These are phyloP conservation scores for Dipus sagitta DNA, from an alignment of 2,797 vertebrate genomes.

Conservation along the genomic window DNA sequence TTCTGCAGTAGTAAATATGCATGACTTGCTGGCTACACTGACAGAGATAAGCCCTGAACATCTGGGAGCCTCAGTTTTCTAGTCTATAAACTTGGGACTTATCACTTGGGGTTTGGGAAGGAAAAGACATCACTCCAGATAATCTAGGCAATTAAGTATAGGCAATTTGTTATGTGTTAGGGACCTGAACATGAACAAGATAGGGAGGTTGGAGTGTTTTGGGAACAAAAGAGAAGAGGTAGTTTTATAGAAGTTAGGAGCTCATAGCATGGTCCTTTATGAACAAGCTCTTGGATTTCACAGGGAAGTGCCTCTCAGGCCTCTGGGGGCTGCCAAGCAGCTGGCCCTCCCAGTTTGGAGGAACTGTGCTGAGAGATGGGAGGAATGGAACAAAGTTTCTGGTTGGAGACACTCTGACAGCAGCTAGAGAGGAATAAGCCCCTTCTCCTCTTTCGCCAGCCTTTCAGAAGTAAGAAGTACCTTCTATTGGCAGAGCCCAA, in stretches of 20 bases:
- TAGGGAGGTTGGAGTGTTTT: background rate
- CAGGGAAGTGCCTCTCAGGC: background rate
- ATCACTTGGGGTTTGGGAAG: background rate
- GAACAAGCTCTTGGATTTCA: background rate
- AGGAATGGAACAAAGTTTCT: too few species aligned
- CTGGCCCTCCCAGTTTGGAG: background rate
- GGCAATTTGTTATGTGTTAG: background rate
- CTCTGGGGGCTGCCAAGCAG: background rate
- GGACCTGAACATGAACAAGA: background rate
- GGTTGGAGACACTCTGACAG: background rate
- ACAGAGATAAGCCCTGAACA: background rate
- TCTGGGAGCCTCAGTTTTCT: background rate
- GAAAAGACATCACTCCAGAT: background rate
- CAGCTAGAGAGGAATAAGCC: background rate
- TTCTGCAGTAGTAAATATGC: background rate
- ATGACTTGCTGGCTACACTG: background rate
- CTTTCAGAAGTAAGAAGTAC: background rate
- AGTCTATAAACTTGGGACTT: background rate
- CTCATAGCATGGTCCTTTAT: background rate
- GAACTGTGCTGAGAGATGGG: background rate
- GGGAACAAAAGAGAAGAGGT: background rate
- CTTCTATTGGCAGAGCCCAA: background rate
- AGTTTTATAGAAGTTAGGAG: background rate
- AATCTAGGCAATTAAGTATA: background rate
- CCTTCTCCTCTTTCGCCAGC: background rate